A percentile compares a stretch with the other conserved stretches of the same genome.
These are phyloP conservation scores for Lepus oiostolus DNA, from an alignment of 2,797 vertebrate species.

Conservation along the genomic window DNA sequence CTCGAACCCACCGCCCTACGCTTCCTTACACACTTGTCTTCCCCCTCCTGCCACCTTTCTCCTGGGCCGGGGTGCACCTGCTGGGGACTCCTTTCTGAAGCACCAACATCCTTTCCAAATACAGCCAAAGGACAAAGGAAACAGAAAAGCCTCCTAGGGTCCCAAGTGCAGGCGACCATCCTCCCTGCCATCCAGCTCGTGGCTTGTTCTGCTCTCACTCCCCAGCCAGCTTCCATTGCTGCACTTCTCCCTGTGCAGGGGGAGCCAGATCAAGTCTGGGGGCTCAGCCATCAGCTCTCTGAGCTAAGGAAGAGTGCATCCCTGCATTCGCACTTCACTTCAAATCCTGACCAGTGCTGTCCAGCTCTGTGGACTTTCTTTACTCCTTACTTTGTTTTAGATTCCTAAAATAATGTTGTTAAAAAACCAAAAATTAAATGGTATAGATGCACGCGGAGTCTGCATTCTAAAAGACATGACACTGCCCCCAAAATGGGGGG, in stretches of 20 bases:
- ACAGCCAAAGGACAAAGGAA: not conserved
- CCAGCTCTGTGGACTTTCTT: not conserved
- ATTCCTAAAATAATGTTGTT: not conserved
- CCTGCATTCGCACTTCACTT: not conserved
- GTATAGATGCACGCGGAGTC: no score
- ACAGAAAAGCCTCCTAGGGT: no score
- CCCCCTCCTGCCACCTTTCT: not conserved
- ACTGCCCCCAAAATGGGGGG: not conserved
- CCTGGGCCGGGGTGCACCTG: not conserved
- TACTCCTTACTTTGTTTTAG: not conserved
- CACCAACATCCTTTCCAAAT: not conserved
- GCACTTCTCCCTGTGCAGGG: not conserved
- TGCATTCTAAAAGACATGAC: not conserved
- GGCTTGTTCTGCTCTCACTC: not conserved
- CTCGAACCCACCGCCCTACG: not conserved
- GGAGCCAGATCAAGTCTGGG: not conserved
- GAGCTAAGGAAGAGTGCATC: not conserved
- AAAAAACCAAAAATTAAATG: not conserved
- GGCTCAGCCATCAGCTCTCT: no score
- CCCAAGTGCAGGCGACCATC: accelerated
- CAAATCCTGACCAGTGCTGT: not conserved
- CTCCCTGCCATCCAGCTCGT: not conserved
- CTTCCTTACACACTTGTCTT: accelerated
- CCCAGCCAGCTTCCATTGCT: no score
- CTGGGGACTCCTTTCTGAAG: no score